Evolutionary conservation across 2,797 vertebrate genomes (phyloP), one percentile per base, ranked within the genome.

Genomic region (Distichodus sexfasciatus): DNA sequence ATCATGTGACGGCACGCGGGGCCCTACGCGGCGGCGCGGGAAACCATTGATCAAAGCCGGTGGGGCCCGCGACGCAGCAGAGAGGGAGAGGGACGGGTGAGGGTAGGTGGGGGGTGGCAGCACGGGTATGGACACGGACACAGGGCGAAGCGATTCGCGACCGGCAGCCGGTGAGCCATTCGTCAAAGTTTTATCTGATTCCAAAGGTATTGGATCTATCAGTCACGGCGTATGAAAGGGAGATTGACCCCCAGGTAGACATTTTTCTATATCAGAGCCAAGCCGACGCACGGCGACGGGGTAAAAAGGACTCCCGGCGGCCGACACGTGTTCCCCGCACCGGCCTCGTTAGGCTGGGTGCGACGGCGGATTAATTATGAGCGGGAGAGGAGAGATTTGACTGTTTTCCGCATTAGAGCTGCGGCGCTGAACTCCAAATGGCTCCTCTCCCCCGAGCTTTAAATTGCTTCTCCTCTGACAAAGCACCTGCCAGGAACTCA

Each of bases 111-210:
- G n/a, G n/a, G n/a, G n/a, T n/a, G n/a, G n/a, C n/a, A n/a, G n/a
- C n/a, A n/a, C n/a, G n/a, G n/a, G n/a, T n/a, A n/a, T n/a, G n/a
- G n/a, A n/a, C n/a, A n/a, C n/a, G n/a, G n/a, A n/a, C n/a, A n/a
- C 74, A 78, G 83, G 76, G 75, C 75, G 74, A 74, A 79, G 72
- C 85, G 87, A 77, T 83, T 89, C 85, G 86, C 86, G 87, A 77
- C 83, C 76, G 78, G 59, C 74, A 72, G 61, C 66, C 40, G 72
- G 62, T 72, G 83, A 93, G 90, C 85, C 90, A 95, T 96, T 96
- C 90, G 93, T 97, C 96, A 96, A 94, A 90, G 92, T 94, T 94
- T 96, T 96, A 97, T 97, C 94, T 96, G 94, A 98, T 96, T 94
- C 89, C 87, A 89, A 88, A 93, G 92, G 90, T 94, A 93, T 93